A percentile compares a stretch with the other conserved stretches of the same genome.
Evolutionary conservation across 2,797 vertebrate species (phyloP).

Genomic region (Silurus lanzhouensis): DNA sequence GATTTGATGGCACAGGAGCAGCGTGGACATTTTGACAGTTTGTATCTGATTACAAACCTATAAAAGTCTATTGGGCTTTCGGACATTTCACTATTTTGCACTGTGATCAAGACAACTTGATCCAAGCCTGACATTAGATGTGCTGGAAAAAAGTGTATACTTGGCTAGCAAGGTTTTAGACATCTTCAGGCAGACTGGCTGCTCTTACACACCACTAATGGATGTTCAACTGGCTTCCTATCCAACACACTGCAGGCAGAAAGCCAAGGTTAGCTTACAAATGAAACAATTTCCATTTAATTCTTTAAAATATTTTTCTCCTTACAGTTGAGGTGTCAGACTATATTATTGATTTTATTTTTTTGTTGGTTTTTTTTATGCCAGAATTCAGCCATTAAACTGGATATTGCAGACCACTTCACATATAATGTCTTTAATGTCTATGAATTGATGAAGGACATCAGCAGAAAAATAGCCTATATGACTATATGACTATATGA

Average conservation of each 20-base stretch:
- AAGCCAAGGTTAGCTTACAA: background rate
- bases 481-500: too few relatives aligned
- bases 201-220: background rate
- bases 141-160: background rate
- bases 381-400: background rate
- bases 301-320: background rate
- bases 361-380: background rate
- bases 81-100: background rate
- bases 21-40: background rate
- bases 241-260: background rate
- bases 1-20: background rate
- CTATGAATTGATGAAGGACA: background rate
- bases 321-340: background rate
- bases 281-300: background rate
- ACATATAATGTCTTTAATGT: background rate
- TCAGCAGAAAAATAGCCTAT: background rate
- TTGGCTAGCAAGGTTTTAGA: background rate
- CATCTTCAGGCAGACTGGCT: background rate
- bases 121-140: slow-evolving; percentile 10
- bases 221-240: background rate
- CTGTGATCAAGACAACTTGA: background rate
- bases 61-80: background rate
- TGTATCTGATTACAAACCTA: background rate
- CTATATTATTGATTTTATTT: background rate
- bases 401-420: background rate